phyloP scores from a whole-genome alignment of 2,797 vertebrate genomes.

The Babyrousa celebensis region DNA sequence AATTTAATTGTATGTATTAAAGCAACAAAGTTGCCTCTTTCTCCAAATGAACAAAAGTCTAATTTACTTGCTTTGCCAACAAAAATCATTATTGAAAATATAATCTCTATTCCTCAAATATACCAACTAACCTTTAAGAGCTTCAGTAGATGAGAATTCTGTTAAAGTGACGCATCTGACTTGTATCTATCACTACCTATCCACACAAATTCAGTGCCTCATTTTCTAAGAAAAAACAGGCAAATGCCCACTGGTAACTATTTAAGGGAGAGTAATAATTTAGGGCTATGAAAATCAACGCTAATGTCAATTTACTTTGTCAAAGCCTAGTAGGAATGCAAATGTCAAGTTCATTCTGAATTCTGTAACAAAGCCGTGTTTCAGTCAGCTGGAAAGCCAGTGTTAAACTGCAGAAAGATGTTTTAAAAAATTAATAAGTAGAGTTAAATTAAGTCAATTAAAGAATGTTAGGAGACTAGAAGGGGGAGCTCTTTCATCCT shows the following conservation, averaged over 20 bases:
- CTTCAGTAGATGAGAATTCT: background rate
- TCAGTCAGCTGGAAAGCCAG: background rate
- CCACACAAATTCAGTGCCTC: background rate
- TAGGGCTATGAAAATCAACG: background rate
- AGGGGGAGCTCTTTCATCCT: background rate
- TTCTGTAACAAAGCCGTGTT: background rate
- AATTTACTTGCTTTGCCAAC: constrained; percentile 68
- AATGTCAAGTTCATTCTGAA: constrained; percentile 9
- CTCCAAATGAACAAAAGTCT: constrained; percentile 73
- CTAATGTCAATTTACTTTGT: background rate
- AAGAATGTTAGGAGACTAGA: background rate
- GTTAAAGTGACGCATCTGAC: background rate
- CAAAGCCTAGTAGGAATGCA: background rate
- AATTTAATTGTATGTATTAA: constrained; percentile 76
- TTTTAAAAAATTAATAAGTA: background rate
- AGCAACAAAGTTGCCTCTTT: constrained; percentile 64
- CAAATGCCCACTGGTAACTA: background rate
- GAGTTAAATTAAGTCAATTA: background rate
- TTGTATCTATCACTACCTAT: background rate
- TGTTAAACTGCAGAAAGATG: background rate
- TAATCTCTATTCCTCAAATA: constrained; percentile 5
- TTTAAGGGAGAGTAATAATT: background rate
- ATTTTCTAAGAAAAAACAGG: constrained; percentile 3
- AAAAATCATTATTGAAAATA: constrained; percentile 71
- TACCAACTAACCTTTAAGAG: background rate